These are phyloP conservation scores for Andrena hattorfiana DNA, from an alignment of 2,888 invertebrate species.

Conservation along the genomic window DNA sequence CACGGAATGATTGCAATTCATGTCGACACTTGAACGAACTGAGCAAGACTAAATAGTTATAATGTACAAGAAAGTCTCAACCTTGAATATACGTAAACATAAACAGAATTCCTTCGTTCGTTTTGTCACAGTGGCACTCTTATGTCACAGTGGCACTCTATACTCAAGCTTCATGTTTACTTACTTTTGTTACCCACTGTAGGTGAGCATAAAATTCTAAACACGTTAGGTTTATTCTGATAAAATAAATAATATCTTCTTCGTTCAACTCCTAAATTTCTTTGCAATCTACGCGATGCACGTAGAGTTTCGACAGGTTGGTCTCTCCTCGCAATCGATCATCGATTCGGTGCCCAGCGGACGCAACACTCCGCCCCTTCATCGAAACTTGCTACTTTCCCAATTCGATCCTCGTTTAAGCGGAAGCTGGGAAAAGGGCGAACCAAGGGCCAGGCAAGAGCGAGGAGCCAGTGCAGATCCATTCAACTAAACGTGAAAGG, in stretches of 20 bases:
- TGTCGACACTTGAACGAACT: no score
- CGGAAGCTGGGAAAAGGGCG: constrained; percentile 51
- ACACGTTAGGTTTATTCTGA: no score
- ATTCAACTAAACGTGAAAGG: constrained; percentile 76
- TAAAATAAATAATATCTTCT: neutral
- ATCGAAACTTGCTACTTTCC: constrained; percentile 70
- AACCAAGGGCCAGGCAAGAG: constrained; percentile 11
- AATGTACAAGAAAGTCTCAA: no score
- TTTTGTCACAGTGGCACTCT: no score
- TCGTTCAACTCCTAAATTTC: neutral
- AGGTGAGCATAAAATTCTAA: no score
- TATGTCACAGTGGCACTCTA: no score
- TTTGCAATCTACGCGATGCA: neutral
- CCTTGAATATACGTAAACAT: no score
- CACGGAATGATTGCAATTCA: no score
- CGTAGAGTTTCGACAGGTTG: constrained; percentile 44
- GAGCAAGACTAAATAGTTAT: no score
- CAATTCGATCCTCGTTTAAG: constrained; percentile 46
- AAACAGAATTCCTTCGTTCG: no score
- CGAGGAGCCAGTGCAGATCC: constrained; percentile 56
- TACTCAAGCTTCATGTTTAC: no score
- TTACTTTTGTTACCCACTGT: no score
- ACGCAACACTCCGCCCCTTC: constrained; percentile 73
- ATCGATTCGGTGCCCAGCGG: constrained; percentile 69
- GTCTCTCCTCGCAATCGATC: constrained; percentile 80